Evolutionary conservation across 2,888 invertebrate species (phyloP).

Genomic region (Quadriops clusia): DNA sequence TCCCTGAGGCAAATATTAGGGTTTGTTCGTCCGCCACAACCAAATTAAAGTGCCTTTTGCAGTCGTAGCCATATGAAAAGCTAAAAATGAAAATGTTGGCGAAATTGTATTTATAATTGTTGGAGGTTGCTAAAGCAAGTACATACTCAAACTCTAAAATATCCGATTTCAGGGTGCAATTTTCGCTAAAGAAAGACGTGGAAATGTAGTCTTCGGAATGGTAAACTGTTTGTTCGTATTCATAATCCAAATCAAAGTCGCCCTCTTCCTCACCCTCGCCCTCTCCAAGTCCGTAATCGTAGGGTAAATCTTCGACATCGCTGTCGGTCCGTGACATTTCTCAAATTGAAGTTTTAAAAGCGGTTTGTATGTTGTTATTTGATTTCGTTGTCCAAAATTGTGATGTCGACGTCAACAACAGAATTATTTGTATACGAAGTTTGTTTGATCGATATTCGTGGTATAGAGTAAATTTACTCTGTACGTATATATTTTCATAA

Average conservation of each 20-base stretch:
- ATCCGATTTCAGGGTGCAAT: conserved; percentile 44
- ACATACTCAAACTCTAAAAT: conserved; percentile 55
- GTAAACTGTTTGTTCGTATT: conserved; percentile 22
- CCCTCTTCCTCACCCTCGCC: conserved; percentile 12
- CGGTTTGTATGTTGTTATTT: no score
- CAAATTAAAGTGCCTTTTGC: conserved; percentile 67
- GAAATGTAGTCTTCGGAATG: conserved; percentile 44
- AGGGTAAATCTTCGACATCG: conserved; percentile 19
- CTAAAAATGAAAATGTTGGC: conserved; percentile 35
- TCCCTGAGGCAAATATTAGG: conserved; percentile 71
- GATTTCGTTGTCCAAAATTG: no score
- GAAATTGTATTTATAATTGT: not conserved
- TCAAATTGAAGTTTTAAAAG: no score
- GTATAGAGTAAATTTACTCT: no score
- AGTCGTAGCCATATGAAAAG: conserved; percentile 79
- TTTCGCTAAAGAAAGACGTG: conserved; percentile 40
- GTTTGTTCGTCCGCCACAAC: conserved; percentile 62
- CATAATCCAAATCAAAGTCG: conserved; percentile 15
- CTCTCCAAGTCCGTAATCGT: conserved; percentile 11
- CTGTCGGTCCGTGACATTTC: conserved; percentile 21
- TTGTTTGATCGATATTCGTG: no score
- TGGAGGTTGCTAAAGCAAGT: not conserved
- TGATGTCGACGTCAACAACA: no score
- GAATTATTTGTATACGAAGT: no score
- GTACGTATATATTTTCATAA: no score